phyloP scores from a whole-genome alignment of 1,140 invertebrate genomes.

The Plodia interpunctella region DNA sequence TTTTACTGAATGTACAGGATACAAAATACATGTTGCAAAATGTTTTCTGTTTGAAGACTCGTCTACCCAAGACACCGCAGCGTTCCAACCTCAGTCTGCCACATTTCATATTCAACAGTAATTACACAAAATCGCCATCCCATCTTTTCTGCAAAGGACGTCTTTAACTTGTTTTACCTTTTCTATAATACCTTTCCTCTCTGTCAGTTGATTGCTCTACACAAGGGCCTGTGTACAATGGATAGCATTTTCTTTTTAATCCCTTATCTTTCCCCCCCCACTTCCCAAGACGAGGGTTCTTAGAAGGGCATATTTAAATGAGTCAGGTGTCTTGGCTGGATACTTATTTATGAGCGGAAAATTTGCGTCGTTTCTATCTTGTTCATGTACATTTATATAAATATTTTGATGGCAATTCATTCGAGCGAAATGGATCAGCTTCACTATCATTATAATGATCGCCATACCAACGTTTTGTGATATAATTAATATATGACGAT shows the following conservation, averaged over 20 bases:
- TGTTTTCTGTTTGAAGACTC: no score
- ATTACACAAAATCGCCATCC: neutral
- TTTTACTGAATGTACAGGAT: no score
- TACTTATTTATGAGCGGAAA: slow-evolving; percentile 9
- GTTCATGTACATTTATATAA: neutral
- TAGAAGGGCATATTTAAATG: slow-evolving; percentile 51
- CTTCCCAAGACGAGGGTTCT: slow-evolving; percentile 24
- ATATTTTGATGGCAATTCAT: neutral
- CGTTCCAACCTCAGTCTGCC: neutral
- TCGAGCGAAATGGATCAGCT: no score
- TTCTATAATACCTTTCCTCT: slow-evolving; percentile 32
- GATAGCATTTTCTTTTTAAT: slow-evolving; percentile 56
- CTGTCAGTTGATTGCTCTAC: slow-evolving; percentile 54
- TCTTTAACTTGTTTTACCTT: slow-evolving; percentile 46
- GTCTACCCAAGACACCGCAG: neutral
- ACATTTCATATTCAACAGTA: slow-evolving; percentile 2
- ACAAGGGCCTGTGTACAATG: slow-evolving; percentile 46
- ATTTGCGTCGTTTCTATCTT: neutral
- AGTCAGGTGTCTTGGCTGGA: slow-evolving; percentile 32
- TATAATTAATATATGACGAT: no score
- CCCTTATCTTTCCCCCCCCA: slow-evolving; percentile 40
- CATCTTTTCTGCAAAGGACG: slow-evolving; percentile 14
- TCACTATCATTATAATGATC: no score
- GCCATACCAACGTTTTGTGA: no score
- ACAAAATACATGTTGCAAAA: no score